Conservation (phyloP, 2,113 vertebrate species). For the Oryzias curvinotus region DNA sequence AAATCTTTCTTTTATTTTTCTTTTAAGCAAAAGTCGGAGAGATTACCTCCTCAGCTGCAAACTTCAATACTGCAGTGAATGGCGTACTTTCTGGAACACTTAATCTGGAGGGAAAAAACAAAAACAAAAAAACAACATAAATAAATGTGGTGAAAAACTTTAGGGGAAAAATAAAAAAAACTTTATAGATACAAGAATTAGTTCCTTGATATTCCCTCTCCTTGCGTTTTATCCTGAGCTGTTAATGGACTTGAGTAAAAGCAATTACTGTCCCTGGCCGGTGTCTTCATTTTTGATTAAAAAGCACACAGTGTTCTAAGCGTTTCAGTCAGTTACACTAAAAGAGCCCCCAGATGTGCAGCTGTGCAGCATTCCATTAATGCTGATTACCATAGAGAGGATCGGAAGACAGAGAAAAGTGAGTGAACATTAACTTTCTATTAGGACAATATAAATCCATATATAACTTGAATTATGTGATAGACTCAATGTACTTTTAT, state of each 20-base stretch:
- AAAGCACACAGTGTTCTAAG: not conserved
- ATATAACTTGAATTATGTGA: not conserved
- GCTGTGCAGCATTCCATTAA: slow-evolving; percentile 1
- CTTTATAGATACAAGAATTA: not conserved
- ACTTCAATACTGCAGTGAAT: slow-evolving; percentile 96
- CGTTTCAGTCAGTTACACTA: not conserved
- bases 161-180: slow-evolving; percentile 3
- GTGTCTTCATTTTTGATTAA: not conserved
- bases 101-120: slow-evolving; percentile 78
- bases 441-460: slow-evolving; percentile 5
- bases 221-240: not conserved
- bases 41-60: slow-evolving; percentile 93
- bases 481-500: not conserved
- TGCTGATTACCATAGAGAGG: not conserved
- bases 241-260: not conserved
- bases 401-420: not conserved
- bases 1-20: not conserved
- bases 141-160: slow-evolving; percentile 1
- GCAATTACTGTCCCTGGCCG: not conserved
- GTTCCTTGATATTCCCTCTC: not conserved
- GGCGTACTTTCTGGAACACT: slow-evolving; percentile 94
- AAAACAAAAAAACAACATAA: not conserved
- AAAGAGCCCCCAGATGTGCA: not conserved
- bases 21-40: not conserved
- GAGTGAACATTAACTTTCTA: not conserved